These are phyloP conservation scores for Cosmorhoe ocellata DNA, from an alignment of 2,888 invertebrate species.

Conservation along the genomic window DNA sequence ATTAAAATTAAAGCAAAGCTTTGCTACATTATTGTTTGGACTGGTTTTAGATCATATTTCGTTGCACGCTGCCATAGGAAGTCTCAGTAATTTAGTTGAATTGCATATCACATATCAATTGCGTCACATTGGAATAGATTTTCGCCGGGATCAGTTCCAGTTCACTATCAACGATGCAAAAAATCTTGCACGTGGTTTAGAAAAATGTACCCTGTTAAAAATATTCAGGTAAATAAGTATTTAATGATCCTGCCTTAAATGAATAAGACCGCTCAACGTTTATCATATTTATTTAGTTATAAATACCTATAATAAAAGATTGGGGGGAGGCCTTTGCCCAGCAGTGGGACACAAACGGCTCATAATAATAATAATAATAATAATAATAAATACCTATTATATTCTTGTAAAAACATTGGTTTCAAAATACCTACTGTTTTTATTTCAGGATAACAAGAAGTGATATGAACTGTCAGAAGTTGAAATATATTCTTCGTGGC, in stretches of 20 bases:
- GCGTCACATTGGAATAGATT: conserved; percentile 59
- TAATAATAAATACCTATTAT: no score
- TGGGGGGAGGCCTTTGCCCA: no score
- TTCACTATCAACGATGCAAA: conserved; percentile 77
- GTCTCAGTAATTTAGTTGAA: conserved; percentile 66
- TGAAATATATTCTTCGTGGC: conserved; percentile 72
- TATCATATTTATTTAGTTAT: no score
- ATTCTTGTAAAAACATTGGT: no score
- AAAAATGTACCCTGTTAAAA: conserved; percentile 64
- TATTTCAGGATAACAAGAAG: conserved; percentile 68
- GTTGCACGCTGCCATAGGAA: conserved; percentile 73
- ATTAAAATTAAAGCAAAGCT: no score
- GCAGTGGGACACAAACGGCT: no score
- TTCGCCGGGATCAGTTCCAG: conserved; percentile 73
- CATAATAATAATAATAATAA: no score
- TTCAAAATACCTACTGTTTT: neutral
- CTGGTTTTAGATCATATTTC: conserved; percentile 69
- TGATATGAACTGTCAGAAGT: conserved; percentile 72
- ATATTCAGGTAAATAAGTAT: conserved; percentile 53
- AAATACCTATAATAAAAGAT: no score
- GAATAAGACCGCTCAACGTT: no score
- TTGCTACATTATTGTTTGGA: no score
- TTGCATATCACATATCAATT: conserved; percentile 71
- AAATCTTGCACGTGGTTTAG: conserved; percentile 67
- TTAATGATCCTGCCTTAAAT: no score